A percentile compares a stretch with the other conserved stretches of the same genome.
These are phyloP conservation scores for Eurypyga helias DNA, from an alignment of 2,113 vertebrate genomes.

Conservation along the genomic window DNA sequence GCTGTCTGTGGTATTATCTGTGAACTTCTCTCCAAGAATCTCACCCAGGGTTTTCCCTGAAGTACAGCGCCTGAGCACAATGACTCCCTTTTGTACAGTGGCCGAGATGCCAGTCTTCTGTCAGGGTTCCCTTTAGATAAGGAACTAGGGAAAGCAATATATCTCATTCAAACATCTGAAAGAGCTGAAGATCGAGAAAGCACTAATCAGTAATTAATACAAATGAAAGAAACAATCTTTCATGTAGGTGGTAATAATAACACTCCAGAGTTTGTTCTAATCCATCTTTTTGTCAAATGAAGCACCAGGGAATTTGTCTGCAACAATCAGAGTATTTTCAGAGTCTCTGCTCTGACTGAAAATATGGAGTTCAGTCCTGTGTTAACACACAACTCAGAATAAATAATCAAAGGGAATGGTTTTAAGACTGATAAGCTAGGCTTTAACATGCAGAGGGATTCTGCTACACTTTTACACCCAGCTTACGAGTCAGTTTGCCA, in stretches of 20 bases:
- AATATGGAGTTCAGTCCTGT: not conserved
- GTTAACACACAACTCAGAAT: slow-evolving; percentile 22
- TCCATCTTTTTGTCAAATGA: slow-evolving; percentile 72
- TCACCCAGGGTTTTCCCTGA: not conserved
- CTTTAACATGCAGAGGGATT: not conserved
- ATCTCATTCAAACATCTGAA: slow-evolving; percentile 39
- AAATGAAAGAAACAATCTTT: slow-evolving; percentile 73
- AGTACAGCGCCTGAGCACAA: not conserved
- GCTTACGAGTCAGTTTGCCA: not conserved
- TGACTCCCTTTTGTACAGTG: not conserved
- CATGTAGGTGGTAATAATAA: slow-evolving; percentile 72
- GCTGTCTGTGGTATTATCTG: not conserved
- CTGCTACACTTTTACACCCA: not conserved
- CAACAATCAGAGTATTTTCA: slow-evolving; percentile 46
- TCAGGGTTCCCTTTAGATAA: not conserved
- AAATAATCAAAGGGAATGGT: slow-evolving; percentile 11
- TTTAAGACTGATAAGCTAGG: not conserved
- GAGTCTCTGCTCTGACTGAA: slow-evolving; percentile 55
- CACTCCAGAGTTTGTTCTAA: slow-evolving; percentile 62
- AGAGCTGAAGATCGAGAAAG: slow-evolving; percentile 49
- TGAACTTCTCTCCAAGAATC: not conserved
- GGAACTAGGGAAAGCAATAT: not conserved
- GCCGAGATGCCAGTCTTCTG: slow-evolving; percentile 13
- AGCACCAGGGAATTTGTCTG: slow-evolving; percentile 58
- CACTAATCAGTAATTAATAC: slow-evolving; percentile 76